A percentile compares a stretch with the other conserved stretches of the same genome.
phyloP scores from a whole-genome alignment of 2,113 vertebrate genomes.

The Steatornis caripensis region DNA sequence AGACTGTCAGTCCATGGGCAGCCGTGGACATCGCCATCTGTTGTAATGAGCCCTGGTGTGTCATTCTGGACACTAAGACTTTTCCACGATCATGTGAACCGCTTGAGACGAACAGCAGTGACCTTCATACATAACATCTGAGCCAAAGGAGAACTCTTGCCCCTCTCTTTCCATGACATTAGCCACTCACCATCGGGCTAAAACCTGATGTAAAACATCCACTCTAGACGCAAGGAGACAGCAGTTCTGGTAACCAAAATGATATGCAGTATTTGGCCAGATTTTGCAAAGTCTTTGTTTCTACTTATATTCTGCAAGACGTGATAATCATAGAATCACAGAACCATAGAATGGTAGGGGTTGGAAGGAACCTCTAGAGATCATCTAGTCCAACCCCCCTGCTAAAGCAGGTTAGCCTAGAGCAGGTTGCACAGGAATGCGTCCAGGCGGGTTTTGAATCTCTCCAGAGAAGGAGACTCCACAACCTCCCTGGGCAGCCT shows the following conservation, averaged over 20 bases:
- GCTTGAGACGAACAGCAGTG: not conserved
- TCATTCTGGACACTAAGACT: not conserved
- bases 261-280: not conserved
- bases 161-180: not conserved
- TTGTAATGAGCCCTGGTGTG: not conserved
- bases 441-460: too few species aligned
- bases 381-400: too few species aligned
- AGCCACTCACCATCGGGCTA: not conserved
- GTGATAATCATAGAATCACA: too few species aligned
- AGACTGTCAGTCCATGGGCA: not conserved
- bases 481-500: too few species aligned
- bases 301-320: not conserved
- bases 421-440: too few species aligned
- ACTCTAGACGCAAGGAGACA: not conserved
- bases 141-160: not conserved
- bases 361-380: too few species aligned
- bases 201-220: not conserved
- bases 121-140: not conserved
- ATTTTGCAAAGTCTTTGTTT: not conserved
- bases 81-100: not conserved
- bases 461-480: too few species aligned
- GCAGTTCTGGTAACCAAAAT: not conserved
- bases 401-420: too few species aligned
- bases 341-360: too few species aligned
- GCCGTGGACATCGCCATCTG: not conserved